These are phyloP conservation scores for Cosmia pyralina DNA, from an alignment of 2,888 invertebrate species.

Conservation along the genomic window DNA sequence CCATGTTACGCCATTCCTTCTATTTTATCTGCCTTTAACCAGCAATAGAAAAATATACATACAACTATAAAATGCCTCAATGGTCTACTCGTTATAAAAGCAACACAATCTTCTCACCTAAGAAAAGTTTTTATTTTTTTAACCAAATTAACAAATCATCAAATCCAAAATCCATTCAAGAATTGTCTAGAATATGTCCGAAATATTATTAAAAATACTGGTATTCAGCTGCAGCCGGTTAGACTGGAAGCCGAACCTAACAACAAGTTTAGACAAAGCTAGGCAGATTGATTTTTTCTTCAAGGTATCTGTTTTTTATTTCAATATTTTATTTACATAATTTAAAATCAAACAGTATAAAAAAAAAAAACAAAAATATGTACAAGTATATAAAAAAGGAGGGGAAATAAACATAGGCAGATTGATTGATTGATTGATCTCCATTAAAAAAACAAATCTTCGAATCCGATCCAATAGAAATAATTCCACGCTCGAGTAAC, in stretches of 20 bases:
- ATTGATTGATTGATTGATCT: conserved; percentile 8
- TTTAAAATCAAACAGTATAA: no score
- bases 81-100: not conserved
- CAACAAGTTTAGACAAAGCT: not conserved
- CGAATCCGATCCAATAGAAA: conserved; percentile 8
- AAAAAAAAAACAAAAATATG: no score
- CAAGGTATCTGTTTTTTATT: no score
- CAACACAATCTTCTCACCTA: not conserved
- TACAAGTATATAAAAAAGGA: no score
- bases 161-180: not conserved
- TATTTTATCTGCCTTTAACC: not conserved
- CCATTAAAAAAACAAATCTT: conserved; percentile 2
- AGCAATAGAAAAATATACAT: not conserved
- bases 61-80: not conserved
- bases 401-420: no score
- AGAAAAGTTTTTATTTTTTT: not conserved
- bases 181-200: conserved; percentile 17
- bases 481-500: conserved; percentile 45
- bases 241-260: not conserved
- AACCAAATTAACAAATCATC: not conserved
- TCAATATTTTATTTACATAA: no score
- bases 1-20: not conserved
- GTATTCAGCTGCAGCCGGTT: not conserved
- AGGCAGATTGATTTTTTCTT: not conserved
- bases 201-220: not conserved